Conservation (phyloP, 2,113 vertebrate species). For the Nannospalax galili region DNA sequence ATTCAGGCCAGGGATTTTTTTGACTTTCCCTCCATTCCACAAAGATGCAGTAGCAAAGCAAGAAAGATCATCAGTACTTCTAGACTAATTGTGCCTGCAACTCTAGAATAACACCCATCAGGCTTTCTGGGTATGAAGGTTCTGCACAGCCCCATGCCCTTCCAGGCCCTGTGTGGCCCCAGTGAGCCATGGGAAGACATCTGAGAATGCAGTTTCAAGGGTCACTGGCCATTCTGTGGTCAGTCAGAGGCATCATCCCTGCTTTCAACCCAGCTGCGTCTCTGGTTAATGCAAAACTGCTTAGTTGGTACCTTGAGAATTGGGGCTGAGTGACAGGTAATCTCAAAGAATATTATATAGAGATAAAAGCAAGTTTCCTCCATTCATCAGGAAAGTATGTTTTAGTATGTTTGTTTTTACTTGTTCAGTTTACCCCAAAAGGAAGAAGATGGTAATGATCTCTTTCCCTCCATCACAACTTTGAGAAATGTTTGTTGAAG, state of each 20-base stretch:
- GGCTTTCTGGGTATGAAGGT: neutral
- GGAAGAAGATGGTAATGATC: slow-evolving; percentile 56
- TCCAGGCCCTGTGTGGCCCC: neutral
- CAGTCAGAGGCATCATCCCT: neutral
- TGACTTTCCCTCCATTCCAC: neutral
- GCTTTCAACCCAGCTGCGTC: slow-evolving; percentile 53
- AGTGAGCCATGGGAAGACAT: neutral
- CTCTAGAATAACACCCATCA: neutral
- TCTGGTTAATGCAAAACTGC: slow-evolving; percentile 53
- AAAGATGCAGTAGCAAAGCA: neutral
- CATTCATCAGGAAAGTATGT: neutral
- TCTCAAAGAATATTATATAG: neutral
- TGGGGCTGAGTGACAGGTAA: slow-evolving; percentile 7
- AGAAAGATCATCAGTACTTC: neutral
- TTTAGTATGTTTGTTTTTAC: slow-evolving; percentile 64
- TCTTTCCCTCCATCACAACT: slow-evolving; percentile 63
- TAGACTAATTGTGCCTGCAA: neutral
- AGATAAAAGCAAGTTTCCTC: slow-evolving; percentile 23
- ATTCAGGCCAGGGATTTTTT: neutral
- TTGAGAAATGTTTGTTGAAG: slow-evolving; percentile 65
- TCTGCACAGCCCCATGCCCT: neutral
- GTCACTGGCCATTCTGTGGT: neutral
- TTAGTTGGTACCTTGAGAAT: slow-evolving; percentile 21
- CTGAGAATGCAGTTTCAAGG: slow-evolving; percentile 41
- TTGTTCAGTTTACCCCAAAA: slow-evolving; percentile 57